Percentiles rank a stretch among this genome's conserved stretches.
Conservation (phyloP, 2,888 invertebrate genomes). For the Buathra laborator region DNA sequence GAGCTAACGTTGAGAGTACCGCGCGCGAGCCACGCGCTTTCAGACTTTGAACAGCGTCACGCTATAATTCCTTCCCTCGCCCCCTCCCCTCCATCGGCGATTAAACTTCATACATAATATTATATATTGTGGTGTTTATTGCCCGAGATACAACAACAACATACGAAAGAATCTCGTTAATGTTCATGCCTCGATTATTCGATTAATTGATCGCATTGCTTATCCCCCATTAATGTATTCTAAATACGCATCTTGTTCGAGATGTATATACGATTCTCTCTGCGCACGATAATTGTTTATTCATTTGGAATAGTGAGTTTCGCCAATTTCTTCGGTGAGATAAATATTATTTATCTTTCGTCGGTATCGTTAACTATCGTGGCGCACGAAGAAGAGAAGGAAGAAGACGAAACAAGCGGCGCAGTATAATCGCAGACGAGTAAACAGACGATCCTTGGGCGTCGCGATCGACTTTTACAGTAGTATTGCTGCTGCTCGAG, state of each 20-base stretch:
- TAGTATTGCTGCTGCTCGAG: not conserved
- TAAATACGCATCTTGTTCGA: not conserved
- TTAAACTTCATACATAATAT: conserved; percentile 15
- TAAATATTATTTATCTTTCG: not conserved
- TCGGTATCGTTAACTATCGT: not conserved
- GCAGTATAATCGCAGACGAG: not conserved
- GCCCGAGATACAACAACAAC: not conserved
- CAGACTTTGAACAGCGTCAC: conserved; percentile 28
- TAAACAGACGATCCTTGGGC: conserved; percentile 5
- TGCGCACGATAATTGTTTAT: not conserved
- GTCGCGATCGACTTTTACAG: not conserved
- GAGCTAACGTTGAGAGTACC: conserved; percentile 18
- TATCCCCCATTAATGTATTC: not conserved
- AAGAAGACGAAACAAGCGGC: not conserved
- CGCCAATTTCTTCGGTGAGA: not conserved
- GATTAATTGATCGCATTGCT: conserved; percentile 11
- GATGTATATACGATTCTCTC: not conserved
- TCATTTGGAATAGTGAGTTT: not conserved
- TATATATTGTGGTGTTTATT: conserved; percentile 13
- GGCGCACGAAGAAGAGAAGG: not conserved
- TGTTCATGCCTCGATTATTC: conserved; percentile 16
- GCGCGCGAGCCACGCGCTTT: not conserved
- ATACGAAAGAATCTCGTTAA: conserved; percentile 14
- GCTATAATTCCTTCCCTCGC: conserved; percentile 13
- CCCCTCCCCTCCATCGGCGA: not conserved